Evolutionary conservation across 2,797 vertebrate genomes (phyloP).

Genomic region (Holocentrus rufus): DNA sequence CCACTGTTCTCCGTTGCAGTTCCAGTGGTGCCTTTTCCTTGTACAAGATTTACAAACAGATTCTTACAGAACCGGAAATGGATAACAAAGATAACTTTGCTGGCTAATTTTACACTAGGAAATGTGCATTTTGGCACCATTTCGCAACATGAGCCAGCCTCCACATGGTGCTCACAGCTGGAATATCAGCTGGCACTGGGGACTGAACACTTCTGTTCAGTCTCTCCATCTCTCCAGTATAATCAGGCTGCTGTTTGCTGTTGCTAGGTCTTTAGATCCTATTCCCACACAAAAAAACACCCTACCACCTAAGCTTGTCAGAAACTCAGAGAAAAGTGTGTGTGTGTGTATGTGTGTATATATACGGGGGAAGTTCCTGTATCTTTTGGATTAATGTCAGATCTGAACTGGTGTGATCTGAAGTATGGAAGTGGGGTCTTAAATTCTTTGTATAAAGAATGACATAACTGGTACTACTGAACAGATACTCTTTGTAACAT

Average conservation of each 20-base stretch:
- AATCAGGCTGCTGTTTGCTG: too few relatives aligned
- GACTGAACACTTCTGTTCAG: background rate
- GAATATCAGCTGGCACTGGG: background rate
- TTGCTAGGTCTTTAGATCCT: too few relatives aligned
- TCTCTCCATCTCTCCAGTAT: background rate
- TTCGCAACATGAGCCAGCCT: background rate
- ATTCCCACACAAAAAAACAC: background rate
- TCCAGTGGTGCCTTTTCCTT: background rate
- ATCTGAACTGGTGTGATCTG: too few relatives aligned
- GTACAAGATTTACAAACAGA: background rate
- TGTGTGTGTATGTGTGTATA: too few relatives aligned
- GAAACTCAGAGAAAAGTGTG: too few relatives aligned
- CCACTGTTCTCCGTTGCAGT: background rate
- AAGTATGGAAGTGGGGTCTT: too few relatives aligned
- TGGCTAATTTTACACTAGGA: background rate
- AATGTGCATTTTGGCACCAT: background rate
- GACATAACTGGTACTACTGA: too few relatives aligned
- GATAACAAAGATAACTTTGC: background rate
- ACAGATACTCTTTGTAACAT: too few relatives aligned
- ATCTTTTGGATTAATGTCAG: too few relatives aligned
- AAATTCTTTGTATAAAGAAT: too few relatives aligned
- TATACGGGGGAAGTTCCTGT: too few relatives aligned
- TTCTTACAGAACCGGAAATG: background rate
- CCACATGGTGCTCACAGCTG: background rate
- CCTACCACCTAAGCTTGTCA: too few relatives aligned